Base-by-base conservation (phyloP, 2,113 vertebrate genomes). In the Gopherus evgoodei region DNA sequence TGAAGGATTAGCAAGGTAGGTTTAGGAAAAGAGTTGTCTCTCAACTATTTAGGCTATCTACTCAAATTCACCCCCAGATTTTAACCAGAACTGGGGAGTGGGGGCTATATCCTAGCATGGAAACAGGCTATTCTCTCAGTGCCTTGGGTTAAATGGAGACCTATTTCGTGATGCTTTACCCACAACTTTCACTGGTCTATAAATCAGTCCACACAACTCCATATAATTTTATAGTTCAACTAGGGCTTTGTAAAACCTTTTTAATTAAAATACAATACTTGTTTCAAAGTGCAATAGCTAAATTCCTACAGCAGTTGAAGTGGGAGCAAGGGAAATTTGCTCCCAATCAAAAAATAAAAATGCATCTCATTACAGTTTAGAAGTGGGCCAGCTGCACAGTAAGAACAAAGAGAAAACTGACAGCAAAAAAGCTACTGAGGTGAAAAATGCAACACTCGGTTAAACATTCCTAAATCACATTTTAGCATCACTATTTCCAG, bases 401-500 rank as follows among this genome's bases (percentile, higher is more conserved):
- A 16, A 88, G 53, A 17, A 69, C 86, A 78, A 87, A 1, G 86
- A 6, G 12, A 62, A 93, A 81, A 81, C 38, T 10, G 12, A 50
- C 42, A 83, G 11, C 12, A 8, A 78, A 91, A 88, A 91, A 35
- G 22, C 31, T 17, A 22, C 4, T 11, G 24, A 84, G 22, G 56
- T 85, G 83, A 88, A 93, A 95, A 38, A 85, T 19, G 44, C 25
- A 54, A 75, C 24, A 89, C 38, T 78, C 83, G 91, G 87, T 88
- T 21, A 91, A 91, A 16, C 13, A 3, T 81, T 90, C 87, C 14
- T 13, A 81, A 90, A 83, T 19, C 27, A 52, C 2, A 44, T 88
- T 90, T 94, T 29, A 93, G 21, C 75, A 91, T 95, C 91, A 88
- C 16, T 88, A 62, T 94, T 94, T 91, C 92, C 94, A 90, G 75